Percentiles rank a stretch among this genome's conserved stretches.
These are phyloP conservation scores for Muntiacus reevesi DNA, from an alignment of 2,113 vertebrate species.

Conservation along the genomic window DNA sequence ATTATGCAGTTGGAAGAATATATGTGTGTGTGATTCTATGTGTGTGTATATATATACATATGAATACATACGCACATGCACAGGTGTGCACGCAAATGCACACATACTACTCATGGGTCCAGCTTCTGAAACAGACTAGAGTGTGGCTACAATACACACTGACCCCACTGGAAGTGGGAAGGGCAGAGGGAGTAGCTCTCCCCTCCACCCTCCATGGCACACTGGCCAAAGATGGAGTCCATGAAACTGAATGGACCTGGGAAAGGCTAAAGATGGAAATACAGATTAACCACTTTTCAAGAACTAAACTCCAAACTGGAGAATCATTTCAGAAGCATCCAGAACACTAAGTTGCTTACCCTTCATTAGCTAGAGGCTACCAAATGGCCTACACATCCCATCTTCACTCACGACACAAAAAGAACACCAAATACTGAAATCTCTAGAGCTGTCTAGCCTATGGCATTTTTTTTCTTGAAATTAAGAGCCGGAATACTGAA, in stretches of 20 bases:
- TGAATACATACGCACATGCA: background rate
- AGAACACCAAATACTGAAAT: background rate
- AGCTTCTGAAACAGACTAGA: background rate
- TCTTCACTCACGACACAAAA: background rate
- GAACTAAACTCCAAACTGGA: background rate
- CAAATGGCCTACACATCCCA: background rate
- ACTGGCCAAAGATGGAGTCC: background rate
- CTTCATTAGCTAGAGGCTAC: background rate
- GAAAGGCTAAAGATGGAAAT: background rate
- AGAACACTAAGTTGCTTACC: background rate
- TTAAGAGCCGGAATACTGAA: background rate
- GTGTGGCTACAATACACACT: background rate
- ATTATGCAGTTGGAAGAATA: background rate
- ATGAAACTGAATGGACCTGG: background rate
- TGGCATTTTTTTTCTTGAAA: background rate
- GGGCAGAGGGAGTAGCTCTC: background rate
- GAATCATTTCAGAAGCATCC: background rate
- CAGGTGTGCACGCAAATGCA: background rate
- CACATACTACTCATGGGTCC: background rate
- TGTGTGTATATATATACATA: rapidly evolving
- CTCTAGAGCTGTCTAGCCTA: too few relatives aligned
- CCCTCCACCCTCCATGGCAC: background rate
- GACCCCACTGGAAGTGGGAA: background rate
- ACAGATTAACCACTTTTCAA: background rate
- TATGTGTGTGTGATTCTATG: background rate